Evolutionary conservation across 1,140 invertebrate genomes (phyloP), one percentile per base, ranked within the genome.

Genomic region (Watersipora subatra): DNA sequence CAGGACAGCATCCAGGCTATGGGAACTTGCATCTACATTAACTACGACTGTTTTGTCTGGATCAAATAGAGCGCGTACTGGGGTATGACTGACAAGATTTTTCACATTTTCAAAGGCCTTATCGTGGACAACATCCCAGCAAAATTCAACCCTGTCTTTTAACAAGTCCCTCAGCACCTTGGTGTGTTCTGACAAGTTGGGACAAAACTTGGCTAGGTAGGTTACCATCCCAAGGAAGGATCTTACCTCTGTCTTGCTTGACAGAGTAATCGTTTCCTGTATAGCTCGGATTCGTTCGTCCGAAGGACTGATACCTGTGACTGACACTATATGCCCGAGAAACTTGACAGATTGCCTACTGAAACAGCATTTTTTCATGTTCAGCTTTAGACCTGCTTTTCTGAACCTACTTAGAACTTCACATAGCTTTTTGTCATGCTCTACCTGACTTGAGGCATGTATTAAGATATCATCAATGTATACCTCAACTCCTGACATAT

Each of bases 391-490:
- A n/a, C n/a, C n/a, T n/a, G n/a, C n/a, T n/a, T n/a, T n/a, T n/a
- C n/a, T n/a, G n/a, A n/a, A n/a, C 17, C 46, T 17, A 22, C 46
- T 17, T 22, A 17, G 17, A 17, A 17, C 17, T 17, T 17, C 17
- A 22, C 17, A 17, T 22, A 17, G 46, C 22, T 22, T 55, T 22
- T 17, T 17, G 62, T 75, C 69, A 66, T 77, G 73, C 64, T 78
- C 66, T 58, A 63, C 29, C 63, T 69, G 56, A 28, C 61, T 66
- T n/a, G 29, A 22, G 7, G 70, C 76, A 34, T 57, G 69, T 1
- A 80, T 62, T 17, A 77, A 57, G 22, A 76, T 70, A 65, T 80
- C 76, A 69, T 80, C 77, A 25, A 76, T 66, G 64, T 73, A 73
- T 2, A 75, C 64, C 24, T 67, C 70, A 24, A 77, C 69, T 30